A percentile compares a stretch with the other conserved stretches of the same genome.
phyloP scores from a whole-genome alignment of 2,113 vertebrate species.

The Bubalus kerabau region DNA sequence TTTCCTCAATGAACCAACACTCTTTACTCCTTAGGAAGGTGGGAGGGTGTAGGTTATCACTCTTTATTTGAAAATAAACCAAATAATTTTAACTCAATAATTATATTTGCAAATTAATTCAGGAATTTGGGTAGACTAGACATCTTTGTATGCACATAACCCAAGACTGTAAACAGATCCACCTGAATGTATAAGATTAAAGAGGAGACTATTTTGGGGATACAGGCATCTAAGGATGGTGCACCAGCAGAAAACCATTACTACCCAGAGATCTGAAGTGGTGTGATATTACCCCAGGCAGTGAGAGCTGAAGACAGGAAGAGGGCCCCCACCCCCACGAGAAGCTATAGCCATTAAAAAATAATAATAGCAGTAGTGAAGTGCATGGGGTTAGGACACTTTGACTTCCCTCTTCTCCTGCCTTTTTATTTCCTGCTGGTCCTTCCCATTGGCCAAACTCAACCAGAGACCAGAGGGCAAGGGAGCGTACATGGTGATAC shows the following conservation, averaged over 20 bases:
- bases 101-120: neutral
- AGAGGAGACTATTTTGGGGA: neutral
- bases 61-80: neutral
- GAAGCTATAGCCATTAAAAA: neutral
- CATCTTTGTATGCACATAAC: neutral
- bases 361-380: fast-evolving
- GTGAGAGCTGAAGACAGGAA: neutral
- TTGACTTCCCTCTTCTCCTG: neutral
- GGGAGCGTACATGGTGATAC: neutral
- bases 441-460: neutral
- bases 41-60: neutral
- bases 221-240: neutral
- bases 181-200: neutral
- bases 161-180: neutral
- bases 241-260: neutral
- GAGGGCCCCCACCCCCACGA: neutral
- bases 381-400: neutral
- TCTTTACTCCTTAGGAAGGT: neutral
- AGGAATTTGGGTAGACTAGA: neutral
- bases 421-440: neutral
- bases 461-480: neutral
- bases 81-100: neutral
- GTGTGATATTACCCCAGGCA: neutral
- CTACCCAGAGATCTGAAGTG: neutral
- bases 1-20: neutral